Base-by-base conservation (phyloP, 1,140 invertebrate species). In the Bombyx mandarina region DNA sequence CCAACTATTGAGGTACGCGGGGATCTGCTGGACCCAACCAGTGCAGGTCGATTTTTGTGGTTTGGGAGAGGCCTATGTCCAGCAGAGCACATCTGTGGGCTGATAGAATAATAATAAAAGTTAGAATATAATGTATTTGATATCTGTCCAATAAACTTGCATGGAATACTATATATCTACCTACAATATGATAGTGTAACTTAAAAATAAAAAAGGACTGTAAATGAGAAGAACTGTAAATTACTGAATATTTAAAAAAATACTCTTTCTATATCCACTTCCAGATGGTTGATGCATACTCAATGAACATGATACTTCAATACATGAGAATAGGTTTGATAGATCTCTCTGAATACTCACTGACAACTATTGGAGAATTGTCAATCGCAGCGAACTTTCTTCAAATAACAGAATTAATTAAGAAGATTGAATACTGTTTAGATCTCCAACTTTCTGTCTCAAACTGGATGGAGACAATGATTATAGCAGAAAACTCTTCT, bases 271-370 rank as follows among this genome's bases (percentile, higher is more conserved):
- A 50, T 61, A 26, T 35, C 42, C 62, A 26, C 46, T 77, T 77
- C 2, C 62, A 86, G 83, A 67, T 82, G 10, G 53, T 86, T n/a
- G 75, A 81, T 57, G 67, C 77, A 6, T 63, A 69, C 44, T 79
- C 74, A 50, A 80, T 82, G 74, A 54, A 67, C 52, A 81, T 81
- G 22, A 78, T 86, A 56, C 35, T 85, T 42, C 62, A 70, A 50
- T 86, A 86, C 49, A 83, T 86, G 73, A 57, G 74, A 57, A 66
- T 78, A 43, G 81, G 81, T 43, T 58, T 81, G 9, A 83, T 84
- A 57, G 73, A 83, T 64, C 67, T 86, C 8, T 66, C 67, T 49
- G 76, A 79, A 44, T 65, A 76, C 54, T 56, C 68, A n/a, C 49
- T 79, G 3, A 53, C 59, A 12, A 71, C 52, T 18, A 69, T 85